These are phyloP conservation scores for Allobates femoralis DNA, from an alignment of 2,797 vertebrate genomes.

Conservation along the genomic window DNA sequence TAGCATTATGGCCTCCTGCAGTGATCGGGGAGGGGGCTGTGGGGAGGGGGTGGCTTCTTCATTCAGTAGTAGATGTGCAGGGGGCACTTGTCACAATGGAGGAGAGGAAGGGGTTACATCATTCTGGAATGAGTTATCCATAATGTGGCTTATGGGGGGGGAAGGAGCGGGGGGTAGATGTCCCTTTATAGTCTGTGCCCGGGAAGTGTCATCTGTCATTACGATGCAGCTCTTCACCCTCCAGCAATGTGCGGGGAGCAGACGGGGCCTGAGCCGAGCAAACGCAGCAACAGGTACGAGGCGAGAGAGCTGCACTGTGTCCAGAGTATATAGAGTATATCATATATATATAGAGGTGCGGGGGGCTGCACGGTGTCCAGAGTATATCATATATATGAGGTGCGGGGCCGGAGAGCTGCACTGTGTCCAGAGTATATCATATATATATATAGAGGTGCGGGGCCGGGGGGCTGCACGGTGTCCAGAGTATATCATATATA, in stretches of 20 bases:
- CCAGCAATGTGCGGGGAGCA: not conserved
- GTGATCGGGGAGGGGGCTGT: not conserved
- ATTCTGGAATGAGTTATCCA: not conserved
- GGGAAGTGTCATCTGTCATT: slow-evolving; percentile 7
- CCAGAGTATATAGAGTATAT: too few relatives aligned
- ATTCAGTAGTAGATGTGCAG: not conserved
- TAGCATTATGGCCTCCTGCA: slow-evolving; percentile 11
- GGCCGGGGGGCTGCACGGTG: too few relatives aligned
- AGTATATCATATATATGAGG: too few relatives aligned
- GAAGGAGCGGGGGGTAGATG: not conserved
- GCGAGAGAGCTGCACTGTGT: too few relatives aligned
- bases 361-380: too few relatives aligned
- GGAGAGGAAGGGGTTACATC: not conserved
- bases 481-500: too few relatives aligned
- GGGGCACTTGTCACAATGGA: not conserved
- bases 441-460: too few relatives aligned
- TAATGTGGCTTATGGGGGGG: not conserved
- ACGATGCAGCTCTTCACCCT: not conserved
- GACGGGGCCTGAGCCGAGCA: too few relatives aligned
- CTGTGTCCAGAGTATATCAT: too few relatives aligned
- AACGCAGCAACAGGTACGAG: too few relatives aligned
- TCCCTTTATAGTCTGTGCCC: not conserved
- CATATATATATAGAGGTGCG: too few relatives aligned
- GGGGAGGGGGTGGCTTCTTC: not conserved
- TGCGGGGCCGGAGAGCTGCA: too few relatives aligned